phyloP scores from a whole-genome alignment of 2,888 invertebrate genomes.

The Polia nebulosa region DNA sequence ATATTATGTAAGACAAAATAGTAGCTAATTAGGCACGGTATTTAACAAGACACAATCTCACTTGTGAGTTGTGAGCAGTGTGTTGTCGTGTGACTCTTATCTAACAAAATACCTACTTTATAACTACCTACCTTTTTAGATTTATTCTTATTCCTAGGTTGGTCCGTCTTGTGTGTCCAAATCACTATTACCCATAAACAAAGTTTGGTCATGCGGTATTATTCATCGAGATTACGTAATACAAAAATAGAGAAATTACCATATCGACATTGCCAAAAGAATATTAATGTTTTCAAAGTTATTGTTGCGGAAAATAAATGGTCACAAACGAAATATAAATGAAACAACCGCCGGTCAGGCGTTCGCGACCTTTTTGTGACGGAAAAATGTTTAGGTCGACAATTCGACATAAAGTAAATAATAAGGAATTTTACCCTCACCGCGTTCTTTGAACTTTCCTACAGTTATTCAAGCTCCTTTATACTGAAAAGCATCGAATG shows the following conservation, averaged over 20 bases:
- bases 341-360: conserved; percentile 22
- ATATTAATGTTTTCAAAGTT: conserved; percentile 31
- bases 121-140: too few relatives aligned
- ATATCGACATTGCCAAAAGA: conserved; percentile 19
- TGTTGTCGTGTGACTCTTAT: too few relatives aligned
- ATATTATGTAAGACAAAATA: too few relatives aligned
- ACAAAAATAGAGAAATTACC: conserved; percentile 13
- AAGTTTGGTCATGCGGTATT: conserved; percentile 2
- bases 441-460: conserved; percentile 18
- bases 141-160: neutral
- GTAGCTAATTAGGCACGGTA: too few relatives aligned
- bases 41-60: too few relatives aligned
- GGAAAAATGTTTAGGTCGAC: conserved; percentile 6
- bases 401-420: conserved; percentile 25
- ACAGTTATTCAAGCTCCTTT: neutral
- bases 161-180: too few relatives aligned
- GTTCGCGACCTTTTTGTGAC: conserved; percentile 14
- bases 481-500: conserved; percentile 8
- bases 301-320: conserved; percentile 31
- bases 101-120: too few relatives aligned
- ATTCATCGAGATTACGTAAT: conserved; percentile 10
- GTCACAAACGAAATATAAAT: conserved; percentile 20
- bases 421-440: conserved; percentile 12
- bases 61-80: too few relatives aligned
- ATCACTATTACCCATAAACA: conserved; percentile 3